phyloP scores from a whole-genome alignment of 2,888 invertebrate genomes.

The Liodrosophila aerea region DNA sequence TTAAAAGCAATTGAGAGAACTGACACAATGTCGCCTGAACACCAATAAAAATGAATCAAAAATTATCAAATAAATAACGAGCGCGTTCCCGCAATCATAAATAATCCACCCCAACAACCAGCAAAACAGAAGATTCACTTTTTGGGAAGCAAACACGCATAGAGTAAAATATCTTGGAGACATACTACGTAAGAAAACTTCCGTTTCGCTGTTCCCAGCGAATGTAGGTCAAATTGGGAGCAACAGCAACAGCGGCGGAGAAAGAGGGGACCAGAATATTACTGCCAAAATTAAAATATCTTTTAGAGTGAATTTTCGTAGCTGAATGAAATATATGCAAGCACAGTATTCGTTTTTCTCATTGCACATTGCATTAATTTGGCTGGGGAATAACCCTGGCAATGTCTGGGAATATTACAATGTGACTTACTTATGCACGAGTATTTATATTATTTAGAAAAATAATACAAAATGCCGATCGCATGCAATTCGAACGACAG shows the following conservation, averaged over 20 bases:
- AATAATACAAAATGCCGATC: slow-evolving; percentile 50
- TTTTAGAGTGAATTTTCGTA: no score
- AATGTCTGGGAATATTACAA: slow-evolving; percentile 43
- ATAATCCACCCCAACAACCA: slow-evolving; percentile 42
- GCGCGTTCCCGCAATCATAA: slow-evolving; percentile 48
- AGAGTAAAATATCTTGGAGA: slow-evolving; percentile 40
- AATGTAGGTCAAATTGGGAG: no score
- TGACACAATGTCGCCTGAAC: slow-evolving; percentile 66
- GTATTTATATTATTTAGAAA: slow-evolving; percentile 3
- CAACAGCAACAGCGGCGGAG: background rate
- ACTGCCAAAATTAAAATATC: background rate
- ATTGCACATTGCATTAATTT: slow-evolving; percentile 45
- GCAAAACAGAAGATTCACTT: slow-evolving; percentile 38
- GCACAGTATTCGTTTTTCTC: slow-evolving; percentile 4
- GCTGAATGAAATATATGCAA: no score
- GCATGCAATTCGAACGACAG: slow-evolving; percentile 60
- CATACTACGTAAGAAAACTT: slow-evolving; percentile 55
- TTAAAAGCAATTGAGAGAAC: slow-evolving; percentile 57
- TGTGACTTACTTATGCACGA: no score
- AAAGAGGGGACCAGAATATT: background rate
- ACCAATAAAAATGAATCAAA: slow-evolving; percentile 77
- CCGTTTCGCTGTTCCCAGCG: slow-evolving; percentile 53
- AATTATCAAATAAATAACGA: slow-evolving; percentile 74
- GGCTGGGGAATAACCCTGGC: slow-evolving; percentile 13
- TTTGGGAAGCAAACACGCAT: slow-evolving; percentile 44